Conservation (phyloP, 2,888 invertebrate genomes). For the Callosobruchus maculatus region DNA sequence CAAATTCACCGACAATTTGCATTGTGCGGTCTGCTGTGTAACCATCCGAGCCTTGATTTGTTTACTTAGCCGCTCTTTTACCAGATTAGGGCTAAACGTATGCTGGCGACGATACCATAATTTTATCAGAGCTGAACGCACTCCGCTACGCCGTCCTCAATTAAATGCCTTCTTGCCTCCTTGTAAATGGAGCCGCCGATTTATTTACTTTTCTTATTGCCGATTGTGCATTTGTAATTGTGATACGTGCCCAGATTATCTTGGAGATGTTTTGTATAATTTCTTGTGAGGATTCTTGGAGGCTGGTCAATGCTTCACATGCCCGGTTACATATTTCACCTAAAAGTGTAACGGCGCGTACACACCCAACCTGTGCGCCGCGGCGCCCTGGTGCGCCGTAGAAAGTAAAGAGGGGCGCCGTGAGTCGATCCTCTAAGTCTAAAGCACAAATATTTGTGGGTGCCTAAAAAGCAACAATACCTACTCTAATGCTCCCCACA, state of each 20-base stretch:
- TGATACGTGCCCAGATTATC: conserved; percentile 34
- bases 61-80: conserved; percentile 43
- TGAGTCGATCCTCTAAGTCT: too few species aligned
- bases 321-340: too few species aligned
- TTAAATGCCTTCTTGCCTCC: conserved; percentile 35
- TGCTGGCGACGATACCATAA: conserved; percentile 40
- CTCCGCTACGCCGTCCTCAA: conserved; percentile 42
- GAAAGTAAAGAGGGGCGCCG: too few species aligned
- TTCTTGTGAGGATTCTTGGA: too few species aligned
- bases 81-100: conserved; percentile 47
- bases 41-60: conserved; percentile 42
- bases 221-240: conserved; percentile 36
- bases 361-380: too few species aligned
- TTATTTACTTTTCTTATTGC: conserved; percentile 35
- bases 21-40: conserved; percentile 46
- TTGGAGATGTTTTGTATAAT: conserved; percentile 20
- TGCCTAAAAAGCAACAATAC: too few species aligned
- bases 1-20: conserved; percentile 51
- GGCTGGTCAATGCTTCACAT: too few species aligned
- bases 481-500: too few species aligned
- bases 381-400: too few species aligned
- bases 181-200: conserved; percentile 19
- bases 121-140: conserved; percentile 35
- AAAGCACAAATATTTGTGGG: too few species aligned
- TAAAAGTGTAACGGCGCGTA: too few species aligned